Conservation (phyloP, 2,797 vertebrate genomes). For the Aeoliscus strigatus region DNA sequence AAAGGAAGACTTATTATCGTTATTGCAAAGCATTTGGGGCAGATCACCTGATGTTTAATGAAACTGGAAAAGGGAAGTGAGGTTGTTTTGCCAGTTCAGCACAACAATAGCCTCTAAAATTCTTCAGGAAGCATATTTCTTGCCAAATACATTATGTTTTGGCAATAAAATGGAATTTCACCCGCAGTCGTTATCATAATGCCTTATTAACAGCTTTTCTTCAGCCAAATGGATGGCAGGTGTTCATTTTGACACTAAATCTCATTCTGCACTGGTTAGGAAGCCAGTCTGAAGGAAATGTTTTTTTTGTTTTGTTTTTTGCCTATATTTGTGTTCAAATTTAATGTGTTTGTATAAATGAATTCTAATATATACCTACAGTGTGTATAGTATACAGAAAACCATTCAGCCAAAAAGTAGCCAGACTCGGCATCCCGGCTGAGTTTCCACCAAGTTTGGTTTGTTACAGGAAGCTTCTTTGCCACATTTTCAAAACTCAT, state of each 20-base stretch:
- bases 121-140: constrained; percentile 11
- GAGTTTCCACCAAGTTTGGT: no score
- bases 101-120: constrained; percentile 17
- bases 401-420: constrained; percentile 43
- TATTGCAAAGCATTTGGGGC: no score
- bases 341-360: constrained; percentile 67
- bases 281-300: constrained; percentile 53
- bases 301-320: no score
- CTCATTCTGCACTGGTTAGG: no score
- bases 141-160: constrained; percentile 13
- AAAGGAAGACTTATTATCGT: no score
- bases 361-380: constrained; percentile 76
- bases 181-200: no score
- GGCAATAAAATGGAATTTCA: no score
- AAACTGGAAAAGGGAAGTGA: constrained; percentile 55
- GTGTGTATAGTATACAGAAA: constrained; percentile 52
- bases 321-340: constrained; percentile 46
- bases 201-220: no score
- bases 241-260: no score
- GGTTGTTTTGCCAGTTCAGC: constrained; percentile 23
- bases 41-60: no score
- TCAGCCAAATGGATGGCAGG: no score
- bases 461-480: constrained; percentile 26
- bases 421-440: constrained; percentile 33
- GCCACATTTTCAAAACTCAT: constrained; percentile 12